Evolutionary conservation across 2,113 vertebrate species (phyloP).

Genomic region (Alectura lathami): DNA sequence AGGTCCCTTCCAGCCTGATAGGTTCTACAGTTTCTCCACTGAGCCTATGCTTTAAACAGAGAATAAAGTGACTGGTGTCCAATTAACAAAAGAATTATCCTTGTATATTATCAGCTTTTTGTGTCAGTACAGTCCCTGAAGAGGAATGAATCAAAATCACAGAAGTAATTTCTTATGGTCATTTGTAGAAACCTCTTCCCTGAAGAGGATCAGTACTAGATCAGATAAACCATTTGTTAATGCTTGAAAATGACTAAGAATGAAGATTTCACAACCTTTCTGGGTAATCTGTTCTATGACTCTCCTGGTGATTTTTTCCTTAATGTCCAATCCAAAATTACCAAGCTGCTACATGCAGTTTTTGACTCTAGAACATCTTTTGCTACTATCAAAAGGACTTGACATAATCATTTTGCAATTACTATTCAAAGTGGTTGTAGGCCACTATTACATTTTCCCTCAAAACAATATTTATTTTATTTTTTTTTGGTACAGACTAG

Average conservation of each 20-base stretch:
- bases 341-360: not conserved
- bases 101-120: not conserved
- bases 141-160: not conserved
- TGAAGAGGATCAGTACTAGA: not conserved
- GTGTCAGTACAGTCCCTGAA: not conserved
- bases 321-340: not conserved
- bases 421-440: not conserved
- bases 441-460: not conserved
- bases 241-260: not conserved
- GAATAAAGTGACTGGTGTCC: not conserved
- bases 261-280: not conserved
- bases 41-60: not conserved
- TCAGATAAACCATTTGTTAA: not conserved
- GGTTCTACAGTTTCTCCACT: not conserved
- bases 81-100: not conserved
- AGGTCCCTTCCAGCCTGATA: not conserved
- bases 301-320: not conserved
- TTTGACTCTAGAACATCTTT: not conserved
- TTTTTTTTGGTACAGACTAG: not conserved
- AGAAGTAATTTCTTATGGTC: not conserved
- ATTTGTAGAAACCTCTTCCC: not conserved
- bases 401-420: not conserved
- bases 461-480: no score
- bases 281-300: not conserved
- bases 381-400: not conserved